Evolutionary conservation across 2,888 invertebrate genomes (phyloP), one percentile per base, ranked within the genome.

Genomic region (Tetranychus piercei): DNA sequence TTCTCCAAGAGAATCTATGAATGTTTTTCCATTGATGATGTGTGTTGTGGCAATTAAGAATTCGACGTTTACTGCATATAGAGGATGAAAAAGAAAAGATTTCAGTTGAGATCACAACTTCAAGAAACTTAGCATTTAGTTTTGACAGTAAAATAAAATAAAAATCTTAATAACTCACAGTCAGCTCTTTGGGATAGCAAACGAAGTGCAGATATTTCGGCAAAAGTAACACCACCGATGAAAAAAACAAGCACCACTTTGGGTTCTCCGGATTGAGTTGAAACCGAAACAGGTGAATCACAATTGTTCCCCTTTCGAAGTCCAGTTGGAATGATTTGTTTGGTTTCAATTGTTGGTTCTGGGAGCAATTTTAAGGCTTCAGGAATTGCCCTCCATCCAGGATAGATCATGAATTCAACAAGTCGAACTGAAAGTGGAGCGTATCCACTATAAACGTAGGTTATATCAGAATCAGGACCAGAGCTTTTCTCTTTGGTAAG

Each of bases 151-250:
- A 44, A 8, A 6, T 34, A 44, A 18, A 18, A 75, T 72, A 74
- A 71, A 70, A 65, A 45, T 65, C 34, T 74, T 45, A 75, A n/a
- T 15, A 73, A 73, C 73, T 73, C 22, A 85, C 85, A 82, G 77
- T 86, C 86, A 79, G 86, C 86, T 77, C 84, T 83, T 77, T 85
- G 85, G 1, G 86, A 84, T 1, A 87, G 82, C 78, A 86, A 87
- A 69, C 87, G 80, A 11, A 87, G 80, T 1, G 87, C 87, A n/a
- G 87, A 84, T 70, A 88, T 85, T 81, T 99, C 99, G 1, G 95
- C 92, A 84, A 89, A 93, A 0, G 97, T 99, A 81, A 95, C 92
- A 0, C 99, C 99, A 6, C 99, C 99, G 20, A 99, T 88, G 81
- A 96, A 95, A 82, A 95, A 93, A 0, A 99, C 92, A 1, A 97